phyloP scores from a whole-genome alignment of 2,888 invertebrate species.

The Miltochrista miniata region DNA sequence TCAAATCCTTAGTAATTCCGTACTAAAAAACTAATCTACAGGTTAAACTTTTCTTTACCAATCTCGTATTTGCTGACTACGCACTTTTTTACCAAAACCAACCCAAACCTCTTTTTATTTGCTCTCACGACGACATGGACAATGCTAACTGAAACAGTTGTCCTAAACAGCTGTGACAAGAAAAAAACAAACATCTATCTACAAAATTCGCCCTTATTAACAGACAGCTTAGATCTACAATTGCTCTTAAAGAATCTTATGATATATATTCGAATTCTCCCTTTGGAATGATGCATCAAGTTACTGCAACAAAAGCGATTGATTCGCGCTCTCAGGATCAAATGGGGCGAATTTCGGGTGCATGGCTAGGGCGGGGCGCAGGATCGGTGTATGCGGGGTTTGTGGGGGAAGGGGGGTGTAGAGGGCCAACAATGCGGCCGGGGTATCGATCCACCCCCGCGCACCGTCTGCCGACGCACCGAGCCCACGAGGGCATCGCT shows the following conservation, averaged over 20 bases:
- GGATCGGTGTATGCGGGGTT: slow-evolving; percentile 40
- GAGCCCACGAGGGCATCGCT: slow-evolving; percentile 57
- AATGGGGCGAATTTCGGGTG: slow-evolving; percentile 79
- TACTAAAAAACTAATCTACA: slow-evolving; percentile 28
- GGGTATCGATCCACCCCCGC: slow-evolving; percentile 75
- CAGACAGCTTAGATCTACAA: slow-evolving; percentile 16
- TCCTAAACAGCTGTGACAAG: slow-evolving; percentile 40
- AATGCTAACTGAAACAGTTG: slow-evolving; percentile 32
- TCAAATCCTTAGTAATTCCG: slow-evolving; percentile 18
- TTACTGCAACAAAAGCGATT: slow-evolving; percentile 79
- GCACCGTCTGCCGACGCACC: slow-evolving; percentile 66
- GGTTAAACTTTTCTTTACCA: too few relatives aligned
- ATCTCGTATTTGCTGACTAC: slow-evolving; percentile 29
- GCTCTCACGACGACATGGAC: slow-evolving; percentile 29
- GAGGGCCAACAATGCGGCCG: slow-evolving; percentile 79
- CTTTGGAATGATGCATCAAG: slow-evolving; percentile 59
- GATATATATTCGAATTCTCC: slow-evolving; percentile 34
- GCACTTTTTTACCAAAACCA: slow-evolving; percentile 30
- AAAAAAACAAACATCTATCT: slow-evolving; percentile 22
- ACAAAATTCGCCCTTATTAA: slow-evolving; percentile 25
- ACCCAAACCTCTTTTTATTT: slow-evolving; percentile 20
- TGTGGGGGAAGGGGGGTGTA: slow-evolving; percentile 43
- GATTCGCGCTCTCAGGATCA: slow-evolving; percentile 75
- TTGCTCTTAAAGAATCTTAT: slow-evolving; percentile 14
- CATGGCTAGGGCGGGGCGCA: slow-evolving; percentile 57